Conservation (phyloP, 2,113 vertebrate species). For the Climacteris rufus region DNA sequence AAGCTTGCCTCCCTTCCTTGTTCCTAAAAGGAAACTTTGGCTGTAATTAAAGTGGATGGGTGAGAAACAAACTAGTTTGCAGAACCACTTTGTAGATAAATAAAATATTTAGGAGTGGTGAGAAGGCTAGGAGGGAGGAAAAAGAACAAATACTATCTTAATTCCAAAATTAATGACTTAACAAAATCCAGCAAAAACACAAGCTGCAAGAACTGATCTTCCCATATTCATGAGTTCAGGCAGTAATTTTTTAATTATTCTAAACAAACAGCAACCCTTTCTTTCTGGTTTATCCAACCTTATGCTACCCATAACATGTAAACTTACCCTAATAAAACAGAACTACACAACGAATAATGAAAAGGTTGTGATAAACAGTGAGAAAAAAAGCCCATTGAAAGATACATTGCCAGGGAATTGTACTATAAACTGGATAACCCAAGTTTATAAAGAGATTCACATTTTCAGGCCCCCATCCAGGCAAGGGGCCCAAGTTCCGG, state of each 20-base stretch:
- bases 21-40: not conserved
- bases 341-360: not conserved
- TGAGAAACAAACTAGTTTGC: not conserved
- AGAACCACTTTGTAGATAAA: not conserved
- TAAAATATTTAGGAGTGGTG: not conserved
- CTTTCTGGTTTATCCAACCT: not conserved
- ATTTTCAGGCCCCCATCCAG: constrained; percentile 50
- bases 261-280: constrained; percentile 18
- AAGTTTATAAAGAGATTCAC: constrained; percentile 36
- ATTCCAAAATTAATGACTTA: constrained; percentile 6
- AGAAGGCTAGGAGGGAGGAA: not conserved
- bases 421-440: constrained; percentile 29
- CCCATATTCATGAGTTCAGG: not conserved
- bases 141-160: not conserved
- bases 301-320: not conserved
- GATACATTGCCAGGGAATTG: not conserved
- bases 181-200: not conserved
- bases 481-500: constrained; percentile 32
- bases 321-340: constrained; percentile 15
- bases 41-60: not conserved
- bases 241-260: constrained; percentile 28
- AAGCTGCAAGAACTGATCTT: not conserved
- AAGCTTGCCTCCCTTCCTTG: not conserved
- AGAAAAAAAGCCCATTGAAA: not conserved
- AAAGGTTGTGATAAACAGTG: constrained; percentile 12